Evolutionary conservation across 2,797 vertebrate species (phyloP).

Genomic region (Otolemur crassicaudatus): DNA sequence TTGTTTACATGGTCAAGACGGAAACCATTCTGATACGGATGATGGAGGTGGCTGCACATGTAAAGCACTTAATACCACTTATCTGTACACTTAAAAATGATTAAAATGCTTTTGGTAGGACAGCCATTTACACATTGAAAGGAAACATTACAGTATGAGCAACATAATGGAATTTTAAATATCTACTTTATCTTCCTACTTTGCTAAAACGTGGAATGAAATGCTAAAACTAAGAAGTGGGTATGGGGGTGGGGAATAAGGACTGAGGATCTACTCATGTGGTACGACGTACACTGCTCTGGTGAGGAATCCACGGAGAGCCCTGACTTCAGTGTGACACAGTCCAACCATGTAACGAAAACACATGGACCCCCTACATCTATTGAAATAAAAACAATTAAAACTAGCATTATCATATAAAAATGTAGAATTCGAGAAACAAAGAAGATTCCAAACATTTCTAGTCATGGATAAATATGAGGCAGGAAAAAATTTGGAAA

Average conservation of each 20-base stretch:
- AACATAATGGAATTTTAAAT: background rate
- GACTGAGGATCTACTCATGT: background rate
- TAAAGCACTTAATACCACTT: background rate
- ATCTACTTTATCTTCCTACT: background rate
- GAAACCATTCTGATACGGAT: background rate
- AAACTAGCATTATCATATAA: background rate
- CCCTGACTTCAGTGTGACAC: background rate
- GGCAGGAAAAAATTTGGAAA: background rate
- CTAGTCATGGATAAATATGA: background rate
- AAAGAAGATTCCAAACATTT: background rate
- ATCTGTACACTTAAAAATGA: background rate
- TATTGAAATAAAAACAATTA: background rate
- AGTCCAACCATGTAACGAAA: background rate
- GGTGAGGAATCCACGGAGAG: background rate
- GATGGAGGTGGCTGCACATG: background rate
- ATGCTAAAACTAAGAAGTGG: background rate
- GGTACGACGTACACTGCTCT: background rate
- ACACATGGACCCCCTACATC: background rate
- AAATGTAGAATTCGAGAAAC: conserved; percentile 6
- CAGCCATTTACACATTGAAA: background rate
- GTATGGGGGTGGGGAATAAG: background rate
- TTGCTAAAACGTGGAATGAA: background rate
- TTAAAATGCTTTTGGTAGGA: background rate
- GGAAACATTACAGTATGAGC: background rate
- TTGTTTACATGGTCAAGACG: no score